A percentile compares a stretch with the other conserved stretches of the same genome.
These are phyloP conservation scores for Lerista edwardsae DNA, from an alignment of 2,797 vertebrate species.

Conservation along the genomic window DNA sequence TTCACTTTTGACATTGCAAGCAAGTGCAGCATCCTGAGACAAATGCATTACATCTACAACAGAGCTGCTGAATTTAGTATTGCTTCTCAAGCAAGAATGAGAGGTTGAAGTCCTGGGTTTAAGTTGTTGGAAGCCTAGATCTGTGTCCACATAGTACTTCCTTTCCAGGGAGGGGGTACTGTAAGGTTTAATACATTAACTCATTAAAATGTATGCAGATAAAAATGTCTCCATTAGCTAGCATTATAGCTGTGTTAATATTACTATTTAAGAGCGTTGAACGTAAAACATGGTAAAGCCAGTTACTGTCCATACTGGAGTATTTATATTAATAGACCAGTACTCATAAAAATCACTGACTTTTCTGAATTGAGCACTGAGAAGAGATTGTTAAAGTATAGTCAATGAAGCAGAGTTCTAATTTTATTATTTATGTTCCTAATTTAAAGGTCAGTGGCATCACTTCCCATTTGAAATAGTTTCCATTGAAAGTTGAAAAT, in stretches of 20 bases:
- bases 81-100: not conserved
- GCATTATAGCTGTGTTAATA: not conserved
- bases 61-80: not conserved
- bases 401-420: not conserved
- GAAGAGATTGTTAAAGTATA: not conserved
- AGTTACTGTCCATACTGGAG: not conserved
- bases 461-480: conserved; percentile 20
- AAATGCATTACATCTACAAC: not conserved
- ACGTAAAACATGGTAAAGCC: not conserved
- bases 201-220: not conserved
- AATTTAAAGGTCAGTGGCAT: not conserved
- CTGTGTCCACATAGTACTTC: not conserved
- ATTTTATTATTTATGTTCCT: not conserved
- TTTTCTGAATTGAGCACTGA: not conserved
- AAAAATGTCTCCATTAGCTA: not conserved
- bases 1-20: not conserved
- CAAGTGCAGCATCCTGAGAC: not conserved
- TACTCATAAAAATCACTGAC: not conserved
- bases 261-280: not conserved
- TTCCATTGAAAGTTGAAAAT: not conserved
- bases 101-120: not conserved
- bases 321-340: too few relatives aligned
- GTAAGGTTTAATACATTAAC: not conserved
- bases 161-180: not conserved
- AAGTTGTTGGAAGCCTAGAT: not conserved